Percentiles rank a stretch among this genome's conserved stretches.
Conservation (phyloP, 2,888 invertebrate species). For the Laspeyria flexula region DNA sequence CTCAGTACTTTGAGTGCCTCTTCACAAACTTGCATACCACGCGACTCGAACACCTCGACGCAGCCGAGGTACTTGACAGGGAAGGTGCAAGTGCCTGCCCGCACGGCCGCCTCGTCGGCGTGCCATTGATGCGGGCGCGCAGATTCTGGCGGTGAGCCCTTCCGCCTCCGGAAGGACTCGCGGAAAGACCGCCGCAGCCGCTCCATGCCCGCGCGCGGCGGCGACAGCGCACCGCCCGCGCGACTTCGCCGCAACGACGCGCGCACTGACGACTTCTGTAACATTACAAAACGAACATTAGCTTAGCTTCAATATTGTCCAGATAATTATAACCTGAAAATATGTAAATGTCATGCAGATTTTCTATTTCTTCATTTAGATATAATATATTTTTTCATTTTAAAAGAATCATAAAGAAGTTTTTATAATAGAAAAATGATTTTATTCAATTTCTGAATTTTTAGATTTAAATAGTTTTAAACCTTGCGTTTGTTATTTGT, state of each 20-base stretch:
- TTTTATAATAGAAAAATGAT: too few species aligned
- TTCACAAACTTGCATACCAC: constrained; percentile 99
- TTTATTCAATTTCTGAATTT: too few species aligned
- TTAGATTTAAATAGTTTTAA: too few species aligned
- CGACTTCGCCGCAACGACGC: constrained; percentile 80
- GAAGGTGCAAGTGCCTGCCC: constrained; percentile 98
- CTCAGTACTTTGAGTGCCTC: constrained; percentile 98
- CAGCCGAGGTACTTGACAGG: constrained; percentile 99
- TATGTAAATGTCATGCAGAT: too few species aligned
- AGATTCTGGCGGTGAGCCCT: constrained; percentile 94
- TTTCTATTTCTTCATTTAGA: too few species aligned
- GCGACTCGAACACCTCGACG: constrained; percentile 99
- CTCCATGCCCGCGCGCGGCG: constrained; percentile 91
- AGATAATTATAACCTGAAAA: too few species aligned
- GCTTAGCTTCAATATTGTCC: background rate
- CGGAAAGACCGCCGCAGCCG: constrained; percentile 95
- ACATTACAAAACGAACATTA: constrained; percentile 31
- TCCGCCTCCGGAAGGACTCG: constrained; percentile 97
- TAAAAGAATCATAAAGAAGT: too few species aligned
- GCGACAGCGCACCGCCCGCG: constrained; percentile 79
- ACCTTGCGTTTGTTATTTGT: too few species aligned
- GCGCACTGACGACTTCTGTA: constrained; percentile 81
- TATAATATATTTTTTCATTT: too few species aligned
- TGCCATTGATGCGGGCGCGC: constrained; percentile 99
- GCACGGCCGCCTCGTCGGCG: constrained; percentile 98